Evolutionary conservation across 2,888 invertebrate genomes (phyloP).

Genomic region (Epirrhoe alternata): DNA sequence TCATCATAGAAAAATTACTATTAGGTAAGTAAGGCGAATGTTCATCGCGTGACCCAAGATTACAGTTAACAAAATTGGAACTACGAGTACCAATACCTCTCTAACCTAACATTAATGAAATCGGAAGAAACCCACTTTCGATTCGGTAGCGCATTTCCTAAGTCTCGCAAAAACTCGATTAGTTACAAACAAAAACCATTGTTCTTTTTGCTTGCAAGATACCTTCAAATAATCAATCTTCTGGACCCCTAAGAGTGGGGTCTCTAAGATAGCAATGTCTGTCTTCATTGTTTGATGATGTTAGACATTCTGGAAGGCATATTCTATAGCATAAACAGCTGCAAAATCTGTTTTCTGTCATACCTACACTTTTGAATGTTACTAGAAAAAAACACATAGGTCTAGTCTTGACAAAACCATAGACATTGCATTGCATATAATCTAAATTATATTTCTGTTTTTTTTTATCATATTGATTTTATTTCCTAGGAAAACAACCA

Average conservation of each 20-base stretch:
- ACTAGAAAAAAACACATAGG: too few species aligned
- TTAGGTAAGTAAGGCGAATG: neutral
- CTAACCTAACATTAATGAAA: conserved; percentile 25
- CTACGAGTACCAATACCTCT: conserved; percentile 13
- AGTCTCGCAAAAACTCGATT: conserved; percentile 43
- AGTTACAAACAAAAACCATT: conserved; percentile 39
- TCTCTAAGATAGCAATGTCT: neutral
- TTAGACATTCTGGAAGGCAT: neutral
- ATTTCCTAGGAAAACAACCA: too few species aligned
- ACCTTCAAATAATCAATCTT: conserved; percentile 37
- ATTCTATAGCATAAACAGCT: neutral
- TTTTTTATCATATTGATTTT: too few species aligned
- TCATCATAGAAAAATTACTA: neutral
- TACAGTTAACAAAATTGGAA: conserved; percentile 7
- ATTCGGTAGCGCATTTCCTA: conserved; percentile 3
- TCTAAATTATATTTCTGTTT: too few species aligned
- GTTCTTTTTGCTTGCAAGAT: conserved; percentile 29
- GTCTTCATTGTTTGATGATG: neutral
- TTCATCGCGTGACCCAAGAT: conserved; percentile 5
- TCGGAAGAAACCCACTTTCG: conserved; percentile 23
- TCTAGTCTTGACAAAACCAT: too few species aligned
- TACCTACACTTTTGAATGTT: too few species aligned
- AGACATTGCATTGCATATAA: too few species aligned
- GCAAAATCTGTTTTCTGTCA: neutral
- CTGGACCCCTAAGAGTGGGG: conserved; percentile 3